Evolutionary conservation across 2,797 vertebrate species (phyloP), one percentile per base, ranked within the genome.

Genomic region (Ceyx erithaca): DNA sequence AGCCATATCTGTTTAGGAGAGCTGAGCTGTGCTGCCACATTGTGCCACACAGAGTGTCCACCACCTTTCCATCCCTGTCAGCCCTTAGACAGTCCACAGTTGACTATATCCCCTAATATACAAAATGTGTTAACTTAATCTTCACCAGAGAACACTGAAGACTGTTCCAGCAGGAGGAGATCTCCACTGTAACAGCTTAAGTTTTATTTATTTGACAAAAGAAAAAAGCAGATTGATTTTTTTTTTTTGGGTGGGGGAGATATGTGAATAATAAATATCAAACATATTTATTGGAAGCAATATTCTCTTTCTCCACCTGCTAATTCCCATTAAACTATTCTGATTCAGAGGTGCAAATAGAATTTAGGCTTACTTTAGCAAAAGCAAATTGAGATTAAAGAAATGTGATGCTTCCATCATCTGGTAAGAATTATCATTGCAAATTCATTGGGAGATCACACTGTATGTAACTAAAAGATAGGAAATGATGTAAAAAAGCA

Each of bases 321-420:
- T 67, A 26, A 63, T 75, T 62, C 23, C 46, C 19, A 11, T 80
- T 26, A 83, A 80, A 10, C 10, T 58, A 12, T 23, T 49, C 59
- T 81, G 21, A 84, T 58, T 41, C 55, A 72, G 2, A 18, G 31
- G n/a, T 52, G 13, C n/a, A 67, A 72, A 23, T 37, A 54, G 40
- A 75, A 20, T 79, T 92, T 54, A 83, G 84, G 30, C 23, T 73
- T 37, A 70, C 40, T 43, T 69, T 55, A 90, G 31, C 21, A 11
- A 81, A 86, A 78, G 25, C 19, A 89, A 91, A 46, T 40, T 68
- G 37, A 85, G 33, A 37, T 79, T 91, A 51, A 95, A 89, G 54
- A 58, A 91, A 51, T 43, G 3, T 18, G n/a, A 75, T 89, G 2
- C 33, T 70, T 55, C 87, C 22, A 30, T 95, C 79, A 55, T 93